phyloP scores from a whole-genome alignment of 2,797 vertebrate species.

The Melanotaenia nigrans region DNA sequence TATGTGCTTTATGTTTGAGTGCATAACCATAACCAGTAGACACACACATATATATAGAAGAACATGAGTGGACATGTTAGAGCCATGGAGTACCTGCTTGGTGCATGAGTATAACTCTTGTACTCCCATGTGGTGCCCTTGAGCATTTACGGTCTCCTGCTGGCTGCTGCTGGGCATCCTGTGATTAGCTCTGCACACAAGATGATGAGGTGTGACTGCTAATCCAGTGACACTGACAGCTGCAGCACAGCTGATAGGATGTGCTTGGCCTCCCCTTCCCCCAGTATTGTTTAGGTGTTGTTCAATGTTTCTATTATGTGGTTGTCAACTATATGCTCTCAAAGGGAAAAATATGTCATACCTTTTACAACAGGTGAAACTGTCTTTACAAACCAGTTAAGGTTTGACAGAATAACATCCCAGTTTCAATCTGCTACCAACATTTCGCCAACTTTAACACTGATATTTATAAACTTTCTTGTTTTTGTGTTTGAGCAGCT shows the following conservation, averaged over 20 bases:
- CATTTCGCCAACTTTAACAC: neutral
- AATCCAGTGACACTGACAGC: slow-evolving; percentile 64
- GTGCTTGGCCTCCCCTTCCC: slow-evolving; percentile 4
- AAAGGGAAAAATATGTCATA: slow-evolving; percentile 2
- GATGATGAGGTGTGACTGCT: slow-evolving; percentile 67
- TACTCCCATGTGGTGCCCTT: slow-evolving; percentile 37
- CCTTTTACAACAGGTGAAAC: neutral
- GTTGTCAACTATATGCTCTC: neutral
- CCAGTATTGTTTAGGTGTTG: slow-evolving; percentile 12
- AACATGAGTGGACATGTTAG: slow-evolving; percentile 46
- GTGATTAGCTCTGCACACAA: slow-evolving; percentile 60
- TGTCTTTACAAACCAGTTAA: neutral
- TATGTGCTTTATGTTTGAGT: slow-evolving; percentile 20
- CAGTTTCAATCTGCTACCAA: neutral
- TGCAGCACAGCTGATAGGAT: slow-evolving; percentile 56
- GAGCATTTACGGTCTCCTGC: slow-evolving; percentile 61
- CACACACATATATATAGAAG: slow-evolving; percentile 14
- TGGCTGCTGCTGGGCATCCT: slow-evolving; percentile 58
- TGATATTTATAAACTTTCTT: neutral
- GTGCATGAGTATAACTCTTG: slow-evolving; percentile 19
- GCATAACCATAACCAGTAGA: slow-evolving; percentile 23
- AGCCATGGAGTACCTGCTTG: slow-evolving; percentile 28
- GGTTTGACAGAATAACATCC: neutral
- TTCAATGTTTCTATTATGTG: slow-evolving; percentile 9
- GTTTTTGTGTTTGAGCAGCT: neutral